These are phyloP conservation scores for Trachelipus rathkii DNA, from an alignment of 1,140 invertebrate species.

Conservation along the genomic window DNA sequence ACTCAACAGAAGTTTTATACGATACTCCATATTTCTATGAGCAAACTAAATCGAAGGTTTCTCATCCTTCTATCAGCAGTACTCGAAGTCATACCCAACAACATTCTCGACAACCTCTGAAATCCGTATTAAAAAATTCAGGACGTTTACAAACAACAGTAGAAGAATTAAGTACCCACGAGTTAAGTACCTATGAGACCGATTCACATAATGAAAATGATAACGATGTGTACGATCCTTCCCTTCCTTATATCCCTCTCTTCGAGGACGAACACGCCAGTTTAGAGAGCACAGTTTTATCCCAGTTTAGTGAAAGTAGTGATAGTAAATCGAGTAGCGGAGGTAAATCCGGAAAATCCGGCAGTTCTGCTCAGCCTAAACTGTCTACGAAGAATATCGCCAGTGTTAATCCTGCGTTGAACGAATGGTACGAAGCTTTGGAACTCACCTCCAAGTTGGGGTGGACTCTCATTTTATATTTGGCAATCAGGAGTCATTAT, in stretches of 20 bases:
- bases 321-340: not conserved
- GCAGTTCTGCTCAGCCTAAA: not conserved
- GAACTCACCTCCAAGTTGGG: slow-evolving; percentile 34
- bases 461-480: slow-evolving; percentile 42
- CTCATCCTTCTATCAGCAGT: not conserved
- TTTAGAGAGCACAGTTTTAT: not conserved
- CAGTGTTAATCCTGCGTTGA: slow-evolving; percentile 29
- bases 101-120: slow-evolving; percentile 16
- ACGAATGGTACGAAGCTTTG: slow-evolving; percentile 40
- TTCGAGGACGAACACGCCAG: slow-evolving; percentile 21
- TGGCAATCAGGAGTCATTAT: slow-evolving; percentile 43
- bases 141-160: not conserved
- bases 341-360: not conserved
- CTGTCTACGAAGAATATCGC: slow-evolving; percentile 17
- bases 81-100: not conserved
- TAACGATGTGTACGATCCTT: slow-evolving; percentile 26
- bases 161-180: not conserved
- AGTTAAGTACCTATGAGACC: not conserved
- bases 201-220: not conserved
- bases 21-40: slow-evolving; percentile 21
- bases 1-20: slow-evolving; percentile 30
- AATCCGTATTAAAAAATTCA: slow-evolving; percentile 22
- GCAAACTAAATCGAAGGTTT: not conserved
- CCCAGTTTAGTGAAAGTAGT: slow-evolving; percentile 18
- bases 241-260: slow-evolving; percentile 24